A percentile compares a stretch with the other conserved stretches of the same genome.
Evolutionary conservation across 2,113 vertebrate species (phyloP).

Genomic region (Canis aureus): DNA sequence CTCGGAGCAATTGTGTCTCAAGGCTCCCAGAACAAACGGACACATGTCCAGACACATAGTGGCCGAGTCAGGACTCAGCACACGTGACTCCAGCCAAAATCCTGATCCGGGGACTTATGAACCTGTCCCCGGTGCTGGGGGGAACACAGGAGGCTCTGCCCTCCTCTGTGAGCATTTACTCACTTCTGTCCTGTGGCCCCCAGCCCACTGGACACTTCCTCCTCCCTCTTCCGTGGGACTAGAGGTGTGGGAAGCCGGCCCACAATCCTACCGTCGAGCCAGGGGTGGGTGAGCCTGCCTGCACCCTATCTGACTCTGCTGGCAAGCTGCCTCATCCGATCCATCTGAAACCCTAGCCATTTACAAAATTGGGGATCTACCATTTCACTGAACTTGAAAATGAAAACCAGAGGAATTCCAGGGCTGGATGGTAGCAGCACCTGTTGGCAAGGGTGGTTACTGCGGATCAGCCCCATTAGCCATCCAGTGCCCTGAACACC

Average conservation of each 20-base stretch:
- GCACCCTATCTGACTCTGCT: neutral
- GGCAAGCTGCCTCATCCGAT: rapidly evolving
- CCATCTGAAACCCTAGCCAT: neutral
- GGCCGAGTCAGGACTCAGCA: rapidly evolving
- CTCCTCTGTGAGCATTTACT: neutral
- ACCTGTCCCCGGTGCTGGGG: rapidly evolving
- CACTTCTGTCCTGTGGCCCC: rapidly evolving
- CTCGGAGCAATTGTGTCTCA: rapidly evolving
- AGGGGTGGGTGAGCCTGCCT: no score
- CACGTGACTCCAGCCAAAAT: neutral
- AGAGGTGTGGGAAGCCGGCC: neutral
- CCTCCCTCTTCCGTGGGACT: neutral
- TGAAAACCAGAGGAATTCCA: neutral
- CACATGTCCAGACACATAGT: no score
- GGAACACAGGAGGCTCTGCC: neutral
- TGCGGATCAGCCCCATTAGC: neutral
- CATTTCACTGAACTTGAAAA: neutral
- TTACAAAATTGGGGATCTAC: rapidly evolving
- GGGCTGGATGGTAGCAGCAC: rapidly evolving
- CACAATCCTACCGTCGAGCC: neutral
- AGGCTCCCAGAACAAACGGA: neutral
- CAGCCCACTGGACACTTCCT: neutral
- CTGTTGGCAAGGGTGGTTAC: rapidly evolving
- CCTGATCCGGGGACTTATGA: neutral
- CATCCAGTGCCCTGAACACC: rapidly evolving